Evolutionary conservation across 2,113 vertebrate species (phyloP), one percentile per base, ranked within the genome.

Genomic region (Australoheros scitulus): DNA sequence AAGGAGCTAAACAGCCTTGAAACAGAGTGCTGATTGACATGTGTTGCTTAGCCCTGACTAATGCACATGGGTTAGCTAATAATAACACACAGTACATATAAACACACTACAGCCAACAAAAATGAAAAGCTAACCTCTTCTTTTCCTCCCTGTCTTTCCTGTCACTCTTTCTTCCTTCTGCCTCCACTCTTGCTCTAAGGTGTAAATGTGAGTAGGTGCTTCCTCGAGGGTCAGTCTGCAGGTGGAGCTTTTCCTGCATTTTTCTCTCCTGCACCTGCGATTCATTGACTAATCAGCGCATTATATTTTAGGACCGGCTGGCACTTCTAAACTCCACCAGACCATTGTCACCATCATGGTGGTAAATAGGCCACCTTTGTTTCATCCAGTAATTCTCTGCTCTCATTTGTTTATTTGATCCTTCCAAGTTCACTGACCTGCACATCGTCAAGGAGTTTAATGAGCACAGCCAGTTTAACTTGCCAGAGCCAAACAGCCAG

Each of bases 61-160:
- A 82, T 72, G 34, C 80, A 63, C 26, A 47, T 56, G 8, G 29
- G 24, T 47, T 68, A 38, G 13, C 36, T 26, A 15, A 79, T 29
- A 70, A 70, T 29, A 50, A 70, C 64, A 70, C 29, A 18, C 18
- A 55, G 8, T 55, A 9, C 52, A 55, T 9, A 20, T 18, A 55
- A 20, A 55, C 18, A 55, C 43, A 70, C 43, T 0, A 26, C 20
- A 50, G 65, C 65, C 15, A 70, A 50, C 50, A 50, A 50, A 14
- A 4, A 18, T 18, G 32, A 34, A 38, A 38, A 38, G 11, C 61
- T 36, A 64, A 20, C 20, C 14, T 9, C 1, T 7, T 38, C n/a
- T 22, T 3, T 10, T 0, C 38, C 15, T 43, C 38, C 1, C 13
- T 0, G 38, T 65, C 61, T 65, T 43, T 13, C 9, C n/a, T 43